phyloP scores from a whole-genome alignment of 1,140 invertebrate genomes.

The Hormaphis cornu region DNA sequence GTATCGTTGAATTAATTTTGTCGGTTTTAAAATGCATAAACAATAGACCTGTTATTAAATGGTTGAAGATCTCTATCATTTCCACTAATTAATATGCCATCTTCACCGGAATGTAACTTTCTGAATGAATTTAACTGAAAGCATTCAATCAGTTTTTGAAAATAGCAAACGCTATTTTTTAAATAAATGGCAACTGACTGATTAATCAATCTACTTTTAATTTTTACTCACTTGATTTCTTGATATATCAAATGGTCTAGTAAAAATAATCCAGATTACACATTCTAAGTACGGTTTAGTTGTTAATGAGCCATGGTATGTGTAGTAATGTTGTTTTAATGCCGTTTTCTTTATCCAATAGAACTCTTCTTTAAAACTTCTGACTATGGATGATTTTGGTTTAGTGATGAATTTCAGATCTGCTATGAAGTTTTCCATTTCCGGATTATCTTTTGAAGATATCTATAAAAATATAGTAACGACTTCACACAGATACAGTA shows the following conservation, averaged over 20 bases:
- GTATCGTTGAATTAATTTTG: too few species aligned
- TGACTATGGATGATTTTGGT: background rate
- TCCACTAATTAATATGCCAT: background rate
- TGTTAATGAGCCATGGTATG: constrained; percentile 62
- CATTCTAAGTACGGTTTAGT: constrained; percentile 59
- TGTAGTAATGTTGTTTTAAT: constrained; percentile 45
- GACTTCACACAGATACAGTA: background rate
- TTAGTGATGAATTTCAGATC: background rate
- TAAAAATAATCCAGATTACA: constrained; percentile 58
- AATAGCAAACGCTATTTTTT: background rate
- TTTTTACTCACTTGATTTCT: background rate
- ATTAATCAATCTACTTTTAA: too few species aligned
- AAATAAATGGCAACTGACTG: too few species aligned
- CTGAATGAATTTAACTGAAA: constrained; percentile 10
- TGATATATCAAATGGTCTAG: constrained; percentile 22
- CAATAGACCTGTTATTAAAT: constrained; percentile 17
- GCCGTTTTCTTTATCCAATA: background rate
- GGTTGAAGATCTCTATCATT: constrained; percentile 24
- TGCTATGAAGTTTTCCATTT: background rate
- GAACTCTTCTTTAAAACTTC: constrained; percentile 6
- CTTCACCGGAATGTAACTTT: background rate
- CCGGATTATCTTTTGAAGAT: background rate
- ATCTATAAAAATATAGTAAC: background rate
- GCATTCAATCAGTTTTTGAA: background rate
- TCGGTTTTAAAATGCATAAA: background rate